Conservation (phyloP, 2,888 invertebrate species). For the Plusia festucae region DNA sequence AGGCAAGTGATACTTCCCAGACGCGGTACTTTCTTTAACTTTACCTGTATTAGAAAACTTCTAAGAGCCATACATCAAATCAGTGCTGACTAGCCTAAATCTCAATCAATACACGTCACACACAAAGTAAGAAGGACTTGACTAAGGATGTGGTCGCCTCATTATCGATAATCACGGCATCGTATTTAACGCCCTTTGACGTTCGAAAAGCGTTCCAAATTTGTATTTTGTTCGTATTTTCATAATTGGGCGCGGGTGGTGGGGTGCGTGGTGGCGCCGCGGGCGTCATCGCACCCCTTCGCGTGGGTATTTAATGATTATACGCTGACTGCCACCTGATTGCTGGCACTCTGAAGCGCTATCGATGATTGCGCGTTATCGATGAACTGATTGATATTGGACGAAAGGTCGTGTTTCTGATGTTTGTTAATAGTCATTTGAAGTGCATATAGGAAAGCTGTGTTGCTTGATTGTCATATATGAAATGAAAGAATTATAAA, state of each 20-base stretch:
- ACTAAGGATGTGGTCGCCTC: constrained; percentile 74
- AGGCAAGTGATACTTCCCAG: not conserved
- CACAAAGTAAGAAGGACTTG: constrained; percentile 46
- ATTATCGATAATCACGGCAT: constrained; percentile 75
- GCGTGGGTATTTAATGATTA: constrained; percentile 89
- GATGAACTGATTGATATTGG: constrained; percentile 64
- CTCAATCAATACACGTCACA: constrained; percentile 53
- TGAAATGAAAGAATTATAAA: not conserved
- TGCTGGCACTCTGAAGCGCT: constrained; percentile 75
- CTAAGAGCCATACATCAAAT: constrained; percentile 31
- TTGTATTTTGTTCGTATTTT: constrained; percentile 89
- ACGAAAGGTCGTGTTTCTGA: constrained; percentile 29
- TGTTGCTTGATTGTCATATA: not conserved
- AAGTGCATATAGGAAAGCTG: not conserved
- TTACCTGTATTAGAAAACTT: constrained; percentile 13
- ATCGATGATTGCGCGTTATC: constrained; percentile 79
- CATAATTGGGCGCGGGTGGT: constrained; percentile 86
- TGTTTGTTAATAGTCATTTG: constrained; percentile 37
- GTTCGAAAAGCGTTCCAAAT: constrained; percentile 77
- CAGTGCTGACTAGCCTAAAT: constrained; percentile 42
- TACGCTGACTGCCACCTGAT: constrained; percentile 89
- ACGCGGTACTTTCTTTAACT: not conserved
- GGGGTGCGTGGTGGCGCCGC: constrained; percentile 76
- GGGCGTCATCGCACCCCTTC: constrained; percentile 85
- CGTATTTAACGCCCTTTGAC: constrained; percentile 73